These are phyloP conservation scores for Halocaridina rubra DNA, from an alignment of 2,888 invertebrate species.

Conservation along the genomic window DNA sequence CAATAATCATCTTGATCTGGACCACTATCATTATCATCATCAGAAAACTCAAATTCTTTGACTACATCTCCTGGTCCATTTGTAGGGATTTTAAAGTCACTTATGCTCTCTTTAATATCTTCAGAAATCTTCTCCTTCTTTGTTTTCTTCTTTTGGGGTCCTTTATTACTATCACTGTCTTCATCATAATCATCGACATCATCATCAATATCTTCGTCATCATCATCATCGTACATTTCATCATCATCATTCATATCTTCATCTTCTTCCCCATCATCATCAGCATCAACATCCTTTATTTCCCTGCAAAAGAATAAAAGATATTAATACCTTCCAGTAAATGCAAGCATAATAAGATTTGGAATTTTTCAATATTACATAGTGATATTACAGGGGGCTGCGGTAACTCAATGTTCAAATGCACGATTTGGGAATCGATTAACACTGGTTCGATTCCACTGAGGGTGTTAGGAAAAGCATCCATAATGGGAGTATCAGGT, in stretches of 20 bases:
- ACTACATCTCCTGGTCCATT: conserved; percentile 18
- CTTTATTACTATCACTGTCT: background rate
- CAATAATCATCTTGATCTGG: background rate
- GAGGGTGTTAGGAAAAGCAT: too few relatives aligned
- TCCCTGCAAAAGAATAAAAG: too few relatives aligned
- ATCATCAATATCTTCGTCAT: background rate
- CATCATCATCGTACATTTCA: background rate
- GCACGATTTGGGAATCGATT: too few relatives aligned
- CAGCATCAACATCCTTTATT: conserved; percentile 20
- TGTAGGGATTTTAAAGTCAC: background rate
- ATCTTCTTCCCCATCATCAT: conserved; percentile 32
- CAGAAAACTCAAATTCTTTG: conserved; percentile 16
- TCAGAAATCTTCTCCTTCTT: background rate
- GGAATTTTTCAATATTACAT: too few relatives aligned
- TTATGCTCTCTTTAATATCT: background rate
- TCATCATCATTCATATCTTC: conserved; percentile 16
- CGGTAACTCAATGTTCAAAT: too few relatives aligned
- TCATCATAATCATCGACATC: background rate
- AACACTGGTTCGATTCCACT: too few relatives aligned
- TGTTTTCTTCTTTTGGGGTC: background rate
- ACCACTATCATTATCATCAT: background rate
- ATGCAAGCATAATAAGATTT: too few relatives aligned
- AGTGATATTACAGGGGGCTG: too few relatives aligned
- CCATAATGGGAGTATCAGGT: too few relatives aligned
- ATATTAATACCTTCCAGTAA: too few relatives aligned